Evolutionary conservation across 2,113 vertebrate species (phyloP), one percentile per base, ranked within the genome.

Genomic region (Psophia crepitans): DNA sequence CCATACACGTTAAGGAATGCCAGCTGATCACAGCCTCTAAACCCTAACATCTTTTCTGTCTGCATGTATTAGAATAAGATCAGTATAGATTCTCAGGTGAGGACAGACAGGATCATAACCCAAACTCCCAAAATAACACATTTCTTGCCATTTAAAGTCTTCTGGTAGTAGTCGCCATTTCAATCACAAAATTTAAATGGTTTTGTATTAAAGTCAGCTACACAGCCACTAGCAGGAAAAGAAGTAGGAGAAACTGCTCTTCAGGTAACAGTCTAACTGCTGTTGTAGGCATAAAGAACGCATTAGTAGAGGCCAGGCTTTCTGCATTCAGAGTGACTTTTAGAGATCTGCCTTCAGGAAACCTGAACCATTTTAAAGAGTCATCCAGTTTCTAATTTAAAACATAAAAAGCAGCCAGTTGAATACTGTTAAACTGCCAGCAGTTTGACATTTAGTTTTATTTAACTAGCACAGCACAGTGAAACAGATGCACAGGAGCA

Each of bases 301-400:
- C 44, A 23, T 71, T 76, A 75, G 51, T 4, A 74, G n/a, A 61
- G 64, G 26, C 35, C 28, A 35, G 20, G 57, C 39, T 84, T 86
- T 32, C 76, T 78, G 51, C 32, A 35, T 8, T 22, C 21, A 83
- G 65, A 75, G 24, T 64, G 93, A 71, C 73, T 96, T 90, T 74
- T 33, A 75, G 53, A 92, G 51, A 71, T 82, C 35, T 91, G 76
- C 86, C 90, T 95, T 87, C 92, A 87, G 89, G 73, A 95, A 92
- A 78, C 80, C 44, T 27, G 12, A 94, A 87, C 44, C 60, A 73
- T 61, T 92, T 61, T 56, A 84, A 87, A 94, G 39, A 92, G 63
- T 27, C 64, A 60, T 49, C 65, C 71, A 91, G 58, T 28, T 95
- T 53, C 61, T 83, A 46, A 95, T 94, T 96, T 93, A 20, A 71